These are phyloP conservation scores for Megathymus violae DNA, from an alignment of 1,140 invertebrate species.

Conservation along the genomic window DNA sequence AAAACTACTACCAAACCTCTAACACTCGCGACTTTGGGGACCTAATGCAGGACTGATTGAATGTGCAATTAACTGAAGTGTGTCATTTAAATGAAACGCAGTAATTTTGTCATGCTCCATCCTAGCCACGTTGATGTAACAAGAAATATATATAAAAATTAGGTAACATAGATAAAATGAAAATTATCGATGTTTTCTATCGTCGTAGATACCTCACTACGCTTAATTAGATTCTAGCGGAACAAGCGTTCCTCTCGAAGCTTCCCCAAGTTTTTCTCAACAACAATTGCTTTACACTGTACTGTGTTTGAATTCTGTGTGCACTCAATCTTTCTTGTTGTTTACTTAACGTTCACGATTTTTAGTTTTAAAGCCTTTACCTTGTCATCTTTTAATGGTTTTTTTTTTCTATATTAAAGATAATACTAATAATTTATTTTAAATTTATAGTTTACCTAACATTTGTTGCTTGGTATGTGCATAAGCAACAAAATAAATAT, in stretches of 20 bases:
- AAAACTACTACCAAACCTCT: too few species aligned
- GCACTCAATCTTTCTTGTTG: constrained; percentile 9
- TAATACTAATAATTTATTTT: too few species aligned
- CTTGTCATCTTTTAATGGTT: neutral
- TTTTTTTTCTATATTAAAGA: neutral
- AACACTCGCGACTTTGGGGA: too few species aligned
- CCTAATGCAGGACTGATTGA: too few species aligned
- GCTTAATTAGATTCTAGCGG: constrained; percentile 23
- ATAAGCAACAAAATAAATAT: too few species aligned
- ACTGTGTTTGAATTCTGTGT: constrained; percentile 1
- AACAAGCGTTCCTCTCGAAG: constrained; percentile 22
- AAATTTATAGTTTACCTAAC: too few species aligned
- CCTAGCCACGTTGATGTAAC: too few species aligned
- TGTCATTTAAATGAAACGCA: too few species aligned
- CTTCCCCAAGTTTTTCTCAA: constrained; percentile 31
- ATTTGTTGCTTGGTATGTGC: too few species aligned
- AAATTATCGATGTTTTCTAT: constrained; percentile 14
- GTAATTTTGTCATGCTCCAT: too few species aligned
- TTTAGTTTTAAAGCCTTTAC: neutral
- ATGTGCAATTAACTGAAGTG: too few species aligned
- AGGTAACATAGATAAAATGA: constrained; percentile 2
- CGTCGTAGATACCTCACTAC: constrained; percentile 11
- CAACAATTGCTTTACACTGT: constrained; percentile 1
- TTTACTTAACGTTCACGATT: neutral
- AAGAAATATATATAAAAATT: too few species aligned